These are phyloP conservation scores for Perca flavescens DNA, from an alignment of 2,113 vertebrate species.

Conservation along the genomic window DNA sequence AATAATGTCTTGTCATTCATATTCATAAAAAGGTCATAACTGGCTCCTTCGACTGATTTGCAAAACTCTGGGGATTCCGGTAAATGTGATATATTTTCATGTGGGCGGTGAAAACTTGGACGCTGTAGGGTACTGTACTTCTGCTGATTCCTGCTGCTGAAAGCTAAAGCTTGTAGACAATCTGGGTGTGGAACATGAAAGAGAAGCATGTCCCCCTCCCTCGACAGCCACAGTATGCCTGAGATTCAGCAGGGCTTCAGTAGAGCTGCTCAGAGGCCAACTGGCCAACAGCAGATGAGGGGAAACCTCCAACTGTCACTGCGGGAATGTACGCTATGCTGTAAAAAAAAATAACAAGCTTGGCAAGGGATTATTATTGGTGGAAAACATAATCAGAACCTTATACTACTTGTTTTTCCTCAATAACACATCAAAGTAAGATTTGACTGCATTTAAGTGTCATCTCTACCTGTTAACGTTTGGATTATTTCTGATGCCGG, in stretches of 20 bases:
- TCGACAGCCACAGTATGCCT: neutral
- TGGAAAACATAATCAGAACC: neutral
- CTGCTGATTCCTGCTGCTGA: neutral
- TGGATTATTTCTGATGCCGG: too few relatives aligned
- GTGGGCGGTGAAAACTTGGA: neutral
- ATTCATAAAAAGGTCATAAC: too few relatives aligned
- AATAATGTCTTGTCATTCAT: too few relatives aligned
- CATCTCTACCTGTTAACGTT: too few relatives aligned
- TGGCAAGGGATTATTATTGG: neutral
- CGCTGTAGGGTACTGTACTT: neutral
- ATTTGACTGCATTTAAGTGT: neutral
- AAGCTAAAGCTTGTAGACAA: neutral
- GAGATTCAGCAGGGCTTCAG: neutral
- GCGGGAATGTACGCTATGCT: neutral
- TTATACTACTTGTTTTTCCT: neutral
- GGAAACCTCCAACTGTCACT: neutral
- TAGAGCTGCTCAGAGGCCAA: neutral
- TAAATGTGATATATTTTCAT: neutral
- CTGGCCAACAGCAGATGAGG: neutral
- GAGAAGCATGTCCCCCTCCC: neutral
- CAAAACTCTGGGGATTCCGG: too few relatives aligned
- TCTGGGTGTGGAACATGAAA: neutral
- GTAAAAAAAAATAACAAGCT: neutral
- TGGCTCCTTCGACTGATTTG: neutral
- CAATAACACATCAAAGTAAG: neutral